phyloP scores from a whole-genome alignment of 2,113 vertebrate species.

The Microtus oregoni region DNA sequence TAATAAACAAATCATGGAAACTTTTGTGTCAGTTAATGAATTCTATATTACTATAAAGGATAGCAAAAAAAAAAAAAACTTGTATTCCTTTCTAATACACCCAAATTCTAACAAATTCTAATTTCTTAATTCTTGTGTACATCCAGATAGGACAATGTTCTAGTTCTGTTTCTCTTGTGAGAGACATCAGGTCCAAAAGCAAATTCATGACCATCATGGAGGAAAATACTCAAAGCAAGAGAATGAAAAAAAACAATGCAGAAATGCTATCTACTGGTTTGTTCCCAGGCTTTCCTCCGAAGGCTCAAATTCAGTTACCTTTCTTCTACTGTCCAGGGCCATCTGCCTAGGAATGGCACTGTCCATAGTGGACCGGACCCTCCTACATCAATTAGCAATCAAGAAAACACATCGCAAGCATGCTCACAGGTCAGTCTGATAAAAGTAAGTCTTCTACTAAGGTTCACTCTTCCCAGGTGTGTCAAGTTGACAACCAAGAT shows the following conservation, averaged over 20 bases:
- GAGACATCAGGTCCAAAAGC: not conserved
- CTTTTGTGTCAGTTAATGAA: not conserved
- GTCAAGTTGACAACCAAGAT: not conserved
- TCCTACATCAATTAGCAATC: not conserved
- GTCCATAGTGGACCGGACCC: too few relatives aligned
- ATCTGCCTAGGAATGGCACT: too few relatives aligned
- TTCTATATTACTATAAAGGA: constrained; percentile 27
- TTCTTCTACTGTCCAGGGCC: not conserved
- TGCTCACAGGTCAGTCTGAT: not conserved
- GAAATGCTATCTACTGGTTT: not conserved
- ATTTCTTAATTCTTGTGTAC: constrained; percentile 41
- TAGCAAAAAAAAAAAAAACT: not conserved
- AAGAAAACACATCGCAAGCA: not conserved
- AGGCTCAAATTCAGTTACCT: not conserved
- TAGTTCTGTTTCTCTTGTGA: not conserved
- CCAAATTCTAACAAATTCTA: constrained; percentile 20
- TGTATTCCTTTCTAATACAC: not conserved
- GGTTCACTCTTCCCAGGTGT: not conserved
- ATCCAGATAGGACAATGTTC: not conserved
- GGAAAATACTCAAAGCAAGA: too few relatives aligned
- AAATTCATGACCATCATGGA: not conserved
- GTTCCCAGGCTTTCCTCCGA: not conserved
- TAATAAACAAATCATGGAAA: not conserved
- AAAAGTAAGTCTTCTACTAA: not conserved
- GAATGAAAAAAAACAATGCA: not conserved